Evolutionary conservation across 2,888 invertebrate species (phyloP), one percentile per base, ranked within the genome.

Genomic region (Bimastos eiseni): DNA sequence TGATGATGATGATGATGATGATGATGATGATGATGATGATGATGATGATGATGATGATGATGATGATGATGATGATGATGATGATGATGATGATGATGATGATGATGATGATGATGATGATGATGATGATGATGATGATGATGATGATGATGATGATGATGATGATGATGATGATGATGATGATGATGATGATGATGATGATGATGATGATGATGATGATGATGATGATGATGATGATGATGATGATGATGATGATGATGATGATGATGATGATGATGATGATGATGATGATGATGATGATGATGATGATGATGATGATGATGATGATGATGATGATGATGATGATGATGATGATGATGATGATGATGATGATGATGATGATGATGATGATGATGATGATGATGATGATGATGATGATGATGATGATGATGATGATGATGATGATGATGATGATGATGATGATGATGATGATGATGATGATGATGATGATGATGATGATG

Each of bases 371-470:
- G 89, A 90, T 90, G 89, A 89, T 19, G 41, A 88, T 88, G 41
- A 90, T 90, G 89, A 89, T 89, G 89, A 90, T 49, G 90, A 89
- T 49, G 89, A 55, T 90, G 89, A 89, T 89, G 83, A 90, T 90
- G 70, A 89, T 89, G 89, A 90, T 89, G 89, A 90, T 55, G 83
- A 90, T 89, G 89, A 90, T 34, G 89, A 90, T 89, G 83, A 90
- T 89, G 89, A 49, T 49, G 90, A 84, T 84, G 90, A 90, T 36
- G 44, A 88, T 24, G 90, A 88, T 86, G 90, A 90, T 90, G 90
- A 86, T 38, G 88, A 90, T 86, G 90, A 88, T n/a, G 41, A 38
- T 86, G 90, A 90, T 86, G 90, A 90, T 90, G 90, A 90, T 88
- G 90, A 88, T 88, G 44, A 49, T 88, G 88, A 88, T 49, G 88